Evolutionary conservation across 2,888 invertebrate genomes (phyloP).

Genomic region (Deilephila porcellus): DNA sequence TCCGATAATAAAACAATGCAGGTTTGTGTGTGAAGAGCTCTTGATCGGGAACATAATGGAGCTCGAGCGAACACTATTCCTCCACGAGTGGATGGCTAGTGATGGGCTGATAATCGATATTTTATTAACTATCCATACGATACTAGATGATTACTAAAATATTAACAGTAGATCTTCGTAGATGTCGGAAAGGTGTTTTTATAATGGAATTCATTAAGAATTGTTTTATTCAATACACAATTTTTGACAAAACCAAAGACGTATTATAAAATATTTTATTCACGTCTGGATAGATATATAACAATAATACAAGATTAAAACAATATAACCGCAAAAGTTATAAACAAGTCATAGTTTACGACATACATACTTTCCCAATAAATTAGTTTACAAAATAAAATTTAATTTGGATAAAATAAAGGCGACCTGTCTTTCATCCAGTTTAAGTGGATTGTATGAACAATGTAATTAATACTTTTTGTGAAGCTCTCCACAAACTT

Average conservation of each 20-base stretch:
- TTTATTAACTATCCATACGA: conserved; percentile 34
- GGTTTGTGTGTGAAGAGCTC: conserved; percentile 51
- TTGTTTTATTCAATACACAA: too few species aligned
- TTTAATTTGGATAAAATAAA: neutral
- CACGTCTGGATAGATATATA: too few species aligned
- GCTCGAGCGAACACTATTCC: conserved; percentile 47
- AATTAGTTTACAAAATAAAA: neutral
- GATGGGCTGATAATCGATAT: conserved; percentile 37
- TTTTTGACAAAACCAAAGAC: too few species aligned
- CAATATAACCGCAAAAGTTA: too few species aligned
- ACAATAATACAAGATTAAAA: too few species aligned
- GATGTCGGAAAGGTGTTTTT: too few species aligned
- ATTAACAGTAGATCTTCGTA: neutral
- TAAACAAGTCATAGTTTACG: neutral
- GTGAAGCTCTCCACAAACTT: conserved; percentile 18
- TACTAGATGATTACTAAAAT: neutral
- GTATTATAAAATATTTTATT: too few species aligned
- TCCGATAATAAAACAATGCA: conserved; percentile 62
- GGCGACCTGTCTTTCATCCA: neutral
- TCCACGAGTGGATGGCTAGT: conserved; percentile 43
- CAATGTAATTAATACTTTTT: conserved; percentile 28
- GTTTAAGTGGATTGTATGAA: conserved; percentile 22
- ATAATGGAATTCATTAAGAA: too few species aligned
- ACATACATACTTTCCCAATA: neutral
- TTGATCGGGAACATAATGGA: conserved; percentile 43